Percentiles rank a stretch among this genome's conserved stretches.
Conservation (phyloP, 1,140 invertebrate genomes). For the Nasonia giraulti region DNA sequence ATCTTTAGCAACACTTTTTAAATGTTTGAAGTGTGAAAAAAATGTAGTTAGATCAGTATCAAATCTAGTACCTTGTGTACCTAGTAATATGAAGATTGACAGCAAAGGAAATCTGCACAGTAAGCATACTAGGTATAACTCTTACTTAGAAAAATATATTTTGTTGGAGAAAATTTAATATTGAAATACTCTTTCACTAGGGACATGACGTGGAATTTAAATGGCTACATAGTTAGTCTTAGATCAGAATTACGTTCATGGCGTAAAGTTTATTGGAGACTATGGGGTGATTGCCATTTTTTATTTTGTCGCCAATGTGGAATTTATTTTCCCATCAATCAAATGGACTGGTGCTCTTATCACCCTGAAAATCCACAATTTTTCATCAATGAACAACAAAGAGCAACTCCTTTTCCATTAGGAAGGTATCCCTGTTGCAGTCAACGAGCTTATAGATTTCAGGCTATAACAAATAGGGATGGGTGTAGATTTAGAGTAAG, state of each 20-base stretch:
- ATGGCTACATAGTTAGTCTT: slow-evolving; percentile 85
- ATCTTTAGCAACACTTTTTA: slow-evolving; percentile 84
- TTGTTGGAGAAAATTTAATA: slow-evolving; percentile 25
- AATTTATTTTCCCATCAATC: slow-evolving; percentile 83
- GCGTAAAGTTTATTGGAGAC: slow-evolving; percentile 93
- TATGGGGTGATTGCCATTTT: slow-evolving; percentile 92
- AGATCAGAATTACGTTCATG: slow-evolving; percentile 87
- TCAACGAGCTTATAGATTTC: slow-evolving; percentile 86
- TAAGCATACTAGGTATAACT: slow-evolving; percentile 78
- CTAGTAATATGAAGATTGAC: slow-evolving; percentile 82
- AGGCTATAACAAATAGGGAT: slow-evolving; percentile 76
- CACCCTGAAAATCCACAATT: slow-evolving; percentile 86
- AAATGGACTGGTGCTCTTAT: slow-evolving; percentile 87
- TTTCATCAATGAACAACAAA: slow-evolving; percentile 81
- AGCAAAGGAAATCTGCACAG: slow-evolving; percentile 81
- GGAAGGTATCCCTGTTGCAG: slow-evolving; percentile 91
- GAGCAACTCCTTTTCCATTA: slow-evolving; percentile 77
- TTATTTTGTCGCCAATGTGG: slow-evolving; percentile 85
- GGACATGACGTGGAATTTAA: slow-evolving; percentile 88
- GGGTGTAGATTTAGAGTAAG: slow-evolving; percentile 69
- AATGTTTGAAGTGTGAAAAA: slow-evolving; percentile 80
- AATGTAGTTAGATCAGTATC: slow-evolving; percentile 78
- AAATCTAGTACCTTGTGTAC: slow-evolving; percentile 80
- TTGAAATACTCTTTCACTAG: slow-evolving; percentile 66
- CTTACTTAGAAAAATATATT: slow-evolving; percentile 26